Evolutionary conservation across 2,113 vertebrate genomes (phyloP), one percentile per base, ranked within the genome.

Genomic region (Nesogale talazaci): DNA sequence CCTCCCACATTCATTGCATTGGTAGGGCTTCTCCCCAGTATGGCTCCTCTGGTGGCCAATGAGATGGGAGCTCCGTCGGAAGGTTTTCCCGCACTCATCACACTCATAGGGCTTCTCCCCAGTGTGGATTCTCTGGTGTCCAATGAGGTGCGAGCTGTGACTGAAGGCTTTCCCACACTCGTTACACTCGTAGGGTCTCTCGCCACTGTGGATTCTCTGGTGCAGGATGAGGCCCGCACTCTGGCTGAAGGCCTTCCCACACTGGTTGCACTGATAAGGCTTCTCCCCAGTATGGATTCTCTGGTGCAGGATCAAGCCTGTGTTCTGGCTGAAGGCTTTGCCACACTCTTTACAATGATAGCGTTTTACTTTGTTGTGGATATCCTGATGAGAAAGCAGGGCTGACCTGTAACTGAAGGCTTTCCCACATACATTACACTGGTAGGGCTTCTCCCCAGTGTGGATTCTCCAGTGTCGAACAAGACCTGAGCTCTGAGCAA

Each of bases 101-200:
- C 98, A 98, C 88, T 98, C 97, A 25, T 98, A 98, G 38, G 97
- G 98, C 63, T 97, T 97, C 96, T 98, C 97, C 2, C 98, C 98
- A 2, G 97, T 98, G 91, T 98, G 98, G 92, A 97, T 98, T 92
- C 97, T 97, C 96, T 98, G 97, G 89, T 98, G 98, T 95, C 97
- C 97, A 90, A 97, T 96, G 86, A 98, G 97, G 59, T 98, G 98
- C 5, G 97, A 97, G 93, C 97, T 98, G 76, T 98, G 98, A 83
- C 97, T 98, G 92, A 98, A 98, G 57, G 97, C 97, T 80, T 97
- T 98, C 90, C 98, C 97, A 25, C 98, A 98, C 83, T 97, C 97
- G 75, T 95, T 95, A 93, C 98, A 98, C 7, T 95, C 97, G 90
- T 98, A 97, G 0, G 97, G 98, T 83, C 97, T 96, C 95, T 98